phyloP scores from a whole-genome alignment of 2,797 vertebrate genomes.

The Manis pentadactyla region DNA sequence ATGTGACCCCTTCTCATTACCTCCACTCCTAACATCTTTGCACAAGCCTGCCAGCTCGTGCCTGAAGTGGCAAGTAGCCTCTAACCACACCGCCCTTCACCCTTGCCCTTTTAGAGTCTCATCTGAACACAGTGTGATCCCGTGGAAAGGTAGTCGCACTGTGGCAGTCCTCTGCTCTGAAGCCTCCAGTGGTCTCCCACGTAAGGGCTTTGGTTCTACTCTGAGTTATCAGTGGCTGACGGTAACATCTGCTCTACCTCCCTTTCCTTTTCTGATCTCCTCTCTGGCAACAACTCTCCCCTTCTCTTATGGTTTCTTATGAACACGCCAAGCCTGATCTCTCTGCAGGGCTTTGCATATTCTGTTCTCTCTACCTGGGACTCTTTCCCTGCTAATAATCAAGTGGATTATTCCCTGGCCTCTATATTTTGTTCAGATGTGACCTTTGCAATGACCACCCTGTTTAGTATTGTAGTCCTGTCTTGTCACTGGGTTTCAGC shows the following conservation, averaged over 20 bases:
- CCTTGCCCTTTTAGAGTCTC: not conserved
- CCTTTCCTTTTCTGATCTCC: not conserved
- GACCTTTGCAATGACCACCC: not conserved
- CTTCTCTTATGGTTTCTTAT: not conserved
- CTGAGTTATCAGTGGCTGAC: not conserved
- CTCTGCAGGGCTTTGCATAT: not conserved
- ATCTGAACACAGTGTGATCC: not conserved
- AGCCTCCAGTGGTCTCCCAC: not conserved
- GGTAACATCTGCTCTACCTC: too few species aligned
- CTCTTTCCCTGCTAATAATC: not conserved
- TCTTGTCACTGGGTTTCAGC: too few species aligned
- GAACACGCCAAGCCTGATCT: not conserved
- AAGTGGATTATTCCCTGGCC: not conserved
- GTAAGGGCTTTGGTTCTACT: too few species aligned
- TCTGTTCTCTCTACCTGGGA: not conserved
- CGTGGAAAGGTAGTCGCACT: not conserved
- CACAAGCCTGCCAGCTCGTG: not conserved
- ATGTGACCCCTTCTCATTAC: not conserved
- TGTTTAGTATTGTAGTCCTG: not conserved
- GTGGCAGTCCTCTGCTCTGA: not conserved
- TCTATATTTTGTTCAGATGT: not conserved
- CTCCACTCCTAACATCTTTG: not conserved
- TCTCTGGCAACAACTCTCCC: not conserved
- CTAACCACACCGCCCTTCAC: rapidly evolving
- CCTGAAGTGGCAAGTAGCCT: not conserved